phyloP scores from a whole-genome alignment of 2,113 vertebrate genomes.

The Scomber colias region DNA sequence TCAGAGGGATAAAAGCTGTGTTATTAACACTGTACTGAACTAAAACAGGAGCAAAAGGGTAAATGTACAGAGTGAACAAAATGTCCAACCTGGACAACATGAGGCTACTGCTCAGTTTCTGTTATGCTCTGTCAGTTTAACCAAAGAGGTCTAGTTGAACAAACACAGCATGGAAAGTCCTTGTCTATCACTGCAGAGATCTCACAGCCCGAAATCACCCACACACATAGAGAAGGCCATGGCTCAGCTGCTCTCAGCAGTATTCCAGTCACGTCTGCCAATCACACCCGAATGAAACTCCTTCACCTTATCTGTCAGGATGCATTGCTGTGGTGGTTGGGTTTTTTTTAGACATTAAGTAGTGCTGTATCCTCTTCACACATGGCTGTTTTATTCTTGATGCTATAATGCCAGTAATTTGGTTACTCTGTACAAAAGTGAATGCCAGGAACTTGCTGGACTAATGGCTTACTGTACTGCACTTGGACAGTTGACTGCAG shows the following conservation, averaged over 20 bases:
- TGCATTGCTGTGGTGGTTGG: conserved; percentile 7
- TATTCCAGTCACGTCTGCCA: conserved; percentile 44
- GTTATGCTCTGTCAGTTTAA: conserved; percentile 1
- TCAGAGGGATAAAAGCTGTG: not conserved
- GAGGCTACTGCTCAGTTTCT: not conserved
- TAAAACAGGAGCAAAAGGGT: too few relatives aligned
- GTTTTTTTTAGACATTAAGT: conserved; percentile 9
- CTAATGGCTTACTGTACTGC: not conserved
- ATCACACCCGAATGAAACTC: conserved; percentile 17
- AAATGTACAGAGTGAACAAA: not conserved
- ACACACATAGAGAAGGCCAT: not conserved
- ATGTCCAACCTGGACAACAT: not conserved
- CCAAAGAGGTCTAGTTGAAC: not conserved
- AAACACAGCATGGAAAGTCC: conserved; percentile 45
- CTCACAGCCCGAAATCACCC: conserved; percentile 14
- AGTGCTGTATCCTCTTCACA: not conserved
- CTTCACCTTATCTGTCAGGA: conserved; percentile 37
- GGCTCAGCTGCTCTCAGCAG: not conserved
- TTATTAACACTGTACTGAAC: not conserved
- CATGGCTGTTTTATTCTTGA: not conserved
- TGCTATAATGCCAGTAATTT: not conserved
- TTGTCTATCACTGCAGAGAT: conserved; percentile 33
- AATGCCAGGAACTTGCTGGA: conserved; percentile 25
- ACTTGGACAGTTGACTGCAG: not conserved
- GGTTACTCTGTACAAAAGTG: not conserved